These are phyloP conservation scores for Sabatieria punctata DNA, from an alignment of 2,888 invertebrate genomes.

Conservation along the genomic window DNA sequence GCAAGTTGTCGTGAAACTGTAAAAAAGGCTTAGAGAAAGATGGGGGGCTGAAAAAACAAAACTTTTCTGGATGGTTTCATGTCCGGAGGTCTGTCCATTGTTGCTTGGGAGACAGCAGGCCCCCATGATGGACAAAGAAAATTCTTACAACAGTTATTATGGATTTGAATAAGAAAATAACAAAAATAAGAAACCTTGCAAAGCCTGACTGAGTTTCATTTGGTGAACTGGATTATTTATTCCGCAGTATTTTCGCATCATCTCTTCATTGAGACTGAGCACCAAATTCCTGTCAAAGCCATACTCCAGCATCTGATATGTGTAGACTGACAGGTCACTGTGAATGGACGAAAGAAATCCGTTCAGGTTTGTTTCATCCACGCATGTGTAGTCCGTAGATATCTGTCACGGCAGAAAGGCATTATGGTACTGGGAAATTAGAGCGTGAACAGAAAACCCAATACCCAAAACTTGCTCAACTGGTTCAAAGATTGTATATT, in stretches of 20 bases:
- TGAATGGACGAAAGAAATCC: background rate
- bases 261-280: conserved; percentile 62
- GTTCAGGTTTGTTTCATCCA: background rate
- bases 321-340: conserved; percentile 59
- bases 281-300: conserved; percentile 78
- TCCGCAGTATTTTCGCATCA: conserved; percentile 65
- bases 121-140: no score
- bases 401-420: background rate
- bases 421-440: no score
- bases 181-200: no score
- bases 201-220: conserved; percentile 64
- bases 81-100: no score
- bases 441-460: conserved; percentile 52
- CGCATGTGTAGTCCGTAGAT: background rate
- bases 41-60: no score
- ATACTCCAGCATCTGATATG: conserved; percentile 79
- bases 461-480: no score
- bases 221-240: conserved; percentile 82
- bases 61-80: no score
- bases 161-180: no score
- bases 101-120: no score
- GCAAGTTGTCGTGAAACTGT: no score
- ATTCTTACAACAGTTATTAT: no score
- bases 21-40: no score
- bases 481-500: background rate